A percentile compares a stretch with the other conserved stretches of the same genome.
Conservation (phyloP, 1,140 invertebrate species). For the Drosophila seguyi region DNA sequence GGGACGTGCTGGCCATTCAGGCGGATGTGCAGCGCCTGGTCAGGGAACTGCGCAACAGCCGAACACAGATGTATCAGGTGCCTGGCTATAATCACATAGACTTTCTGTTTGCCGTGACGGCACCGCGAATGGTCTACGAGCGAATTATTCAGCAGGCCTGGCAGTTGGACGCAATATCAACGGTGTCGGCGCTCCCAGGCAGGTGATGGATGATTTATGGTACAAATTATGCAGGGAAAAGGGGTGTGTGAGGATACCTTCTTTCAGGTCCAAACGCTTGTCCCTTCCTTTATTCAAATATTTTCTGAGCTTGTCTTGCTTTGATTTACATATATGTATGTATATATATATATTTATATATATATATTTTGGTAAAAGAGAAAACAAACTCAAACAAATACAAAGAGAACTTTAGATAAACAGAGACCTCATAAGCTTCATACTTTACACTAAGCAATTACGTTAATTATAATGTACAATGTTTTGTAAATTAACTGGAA, state of each 20-base stretch:
- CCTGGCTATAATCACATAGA: constrained; percentile 78
- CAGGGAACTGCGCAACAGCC: constrained; percentile 53
- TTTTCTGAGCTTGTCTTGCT: constrained; percentile 18
- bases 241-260: background rate
- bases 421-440: constrained; percentile 76
- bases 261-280: constrained; percentile 8
- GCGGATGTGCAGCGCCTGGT: constrained; percentile 59
- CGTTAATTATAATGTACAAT: constrained; percentile 66
- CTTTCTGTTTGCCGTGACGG: constrained; percentile 67
- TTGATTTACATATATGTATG: constrained; percentile 65
- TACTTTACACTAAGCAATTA: constrained; percentile 74
- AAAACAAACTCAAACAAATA: constrained; percentile 53
- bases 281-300: constrained; percentile 42
- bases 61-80: constrained; percentile 57
- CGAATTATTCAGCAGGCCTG: constrained; percentile 64
- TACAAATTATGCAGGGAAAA: constrained; percentile 4
- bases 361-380: constrained; percentile 66
- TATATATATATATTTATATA: constrained; percentile 62
- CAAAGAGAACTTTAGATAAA: constrained; percentile 59
- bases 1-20: constrained; percentile 59
- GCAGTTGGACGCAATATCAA: constrained; percentile 30
- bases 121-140: constrained; percentile 63
- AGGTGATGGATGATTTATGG: constrained; percentile 14
- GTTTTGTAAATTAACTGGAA: constrained; percentile 65
- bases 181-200: background rate